A percentile compares a stretch with the other conserved stretches of the same genome.
These are phyloP conservation scores for Synanthedon myopaeformis DNA, from an alignment of 2,888 invertebrate species.

Conservation along the genomic window DNA sequence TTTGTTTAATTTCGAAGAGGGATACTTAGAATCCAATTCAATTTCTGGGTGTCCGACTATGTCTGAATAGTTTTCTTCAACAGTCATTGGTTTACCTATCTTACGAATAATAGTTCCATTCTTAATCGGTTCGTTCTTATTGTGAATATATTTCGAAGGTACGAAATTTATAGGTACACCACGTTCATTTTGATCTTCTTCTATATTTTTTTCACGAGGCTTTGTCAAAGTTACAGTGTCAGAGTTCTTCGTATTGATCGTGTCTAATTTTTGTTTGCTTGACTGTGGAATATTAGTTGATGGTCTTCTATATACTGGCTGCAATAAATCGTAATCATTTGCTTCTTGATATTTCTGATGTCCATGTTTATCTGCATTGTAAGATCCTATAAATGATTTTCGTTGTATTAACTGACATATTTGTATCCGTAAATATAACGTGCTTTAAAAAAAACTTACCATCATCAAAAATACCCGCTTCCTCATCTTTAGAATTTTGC, in stretches of 20 bases:
- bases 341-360: constrained; percentile 29
- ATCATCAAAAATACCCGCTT: constrained; percentile 38
- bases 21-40: background rate
- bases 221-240: background rate
- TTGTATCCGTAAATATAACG: no score
- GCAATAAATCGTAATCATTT: constrained; percentile 3
- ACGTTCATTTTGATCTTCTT: background rate
- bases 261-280: background rate
- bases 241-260: background rate
- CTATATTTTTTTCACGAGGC: background rate
- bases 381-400: constrained; percentile 30
- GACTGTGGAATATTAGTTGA: constrained; percentile 3
- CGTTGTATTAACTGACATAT: background rate
- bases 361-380: constrained; percentile 48
- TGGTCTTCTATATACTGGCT: constrained; percentile 4
- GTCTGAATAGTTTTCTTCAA: background rate
- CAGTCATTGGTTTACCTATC: background rate
- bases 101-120: background rate
- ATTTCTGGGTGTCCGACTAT: background rate
- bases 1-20: background rate
- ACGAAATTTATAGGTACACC: background rate
- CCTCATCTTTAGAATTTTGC: constrained; percentile 32
- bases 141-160: background rate
- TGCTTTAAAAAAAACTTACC: constrained; percentile 24
- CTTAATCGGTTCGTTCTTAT: background rate